Percentiles rank a stretch among this genome's conserved stretches.
These are phyloP conservation scores for Chalcis sispes DNA, from an alignment of 2,888 invertebrate genomes.

Conservation along the genomic window DNA sequence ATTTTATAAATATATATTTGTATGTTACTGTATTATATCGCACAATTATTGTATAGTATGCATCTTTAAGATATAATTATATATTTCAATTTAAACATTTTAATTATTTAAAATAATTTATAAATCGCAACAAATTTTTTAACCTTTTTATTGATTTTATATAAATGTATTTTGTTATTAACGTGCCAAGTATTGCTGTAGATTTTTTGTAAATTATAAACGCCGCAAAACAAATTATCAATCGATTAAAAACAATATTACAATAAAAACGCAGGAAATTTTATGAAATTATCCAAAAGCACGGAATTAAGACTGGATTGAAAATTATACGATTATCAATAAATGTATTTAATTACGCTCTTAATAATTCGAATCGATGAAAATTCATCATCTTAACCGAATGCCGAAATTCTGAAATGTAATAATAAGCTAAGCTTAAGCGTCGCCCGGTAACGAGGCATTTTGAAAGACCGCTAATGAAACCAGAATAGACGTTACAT, in stretches of 20 bases:
- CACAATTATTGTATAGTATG: conserved; percentile 9
- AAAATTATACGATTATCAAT: not conserved
- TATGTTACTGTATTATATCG: not conserved
- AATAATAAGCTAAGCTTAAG: not conserved
- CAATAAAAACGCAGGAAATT: not conserved
- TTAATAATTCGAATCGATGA: not conserved
- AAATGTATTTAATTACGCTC: not conserved
- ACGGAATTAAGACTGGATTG: conserved; percentile 32
- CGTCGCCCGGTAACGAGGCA: not conserved
- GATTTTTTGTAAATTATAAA: not conserved
- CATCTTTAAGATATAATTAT: too few species aligned
- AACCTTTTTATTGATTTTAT: conserved; percentile 4
- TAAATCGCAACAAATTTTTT: too few species aligned
- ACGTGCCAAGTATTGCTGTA: conserved; percentile 20
- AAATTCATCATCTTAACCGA: not conserved
- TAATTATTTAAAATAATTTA: too few species aligned
- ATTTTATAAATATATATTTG: not conserved
- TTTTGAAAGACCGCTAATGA: not conserved
- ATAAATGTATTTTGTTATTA: not conserved
- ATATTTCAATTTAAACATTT: too few species aligned
- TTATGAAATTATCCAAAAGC: too few species aligned
- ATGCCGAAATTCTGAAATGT: not conserved
- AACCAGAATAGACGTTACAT: not conserved
- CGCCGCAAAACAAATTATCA: not conserved
- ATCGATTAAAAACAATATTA: not conserved